phyloP scores from a whole-genome alignment of 2,113 vertebrate genomes.

The Cyanistes caeruleus region DNA sequence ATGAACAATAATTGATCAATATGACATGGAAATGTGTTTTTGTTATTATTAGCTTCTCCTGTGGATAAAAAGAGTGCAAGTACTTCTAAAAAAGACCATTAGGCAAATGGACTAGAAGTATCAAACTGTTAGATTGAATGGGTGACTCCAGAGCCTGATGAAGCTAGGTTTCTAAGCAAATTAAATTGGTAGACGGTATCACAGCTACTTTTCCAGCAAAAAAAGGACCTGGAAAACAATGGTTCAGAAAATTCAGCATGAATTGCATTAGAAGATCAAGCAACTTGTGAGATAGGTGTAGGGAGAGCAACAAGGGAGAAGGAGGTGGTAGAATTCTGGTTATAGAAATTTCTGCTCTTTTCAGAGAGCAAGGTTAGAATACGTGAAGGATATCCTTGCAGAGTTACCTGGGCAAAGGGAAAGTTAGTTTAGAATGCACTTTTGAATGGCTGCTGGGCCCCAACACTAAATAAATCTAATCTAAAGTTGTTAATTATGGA shows the following conservation, averaged over 20 bases:
- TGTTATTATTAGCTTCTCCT: background rate
- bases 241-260: background rate
- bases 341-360: background rate
- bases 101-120: background rate
- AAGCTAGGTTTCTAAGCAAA: background rate
- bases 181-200: background rate
- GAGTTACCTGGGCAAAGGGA: background rate
- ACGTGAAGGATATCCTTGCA: background rate
- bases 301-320: background rate
- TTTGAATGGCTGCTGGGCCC: background rate
- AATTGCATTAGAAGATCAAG: background rate
- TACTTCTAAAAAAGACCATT: background rate
- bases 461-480: background rate
- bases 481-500: background rate
- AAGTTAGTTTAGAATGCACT: background rate
- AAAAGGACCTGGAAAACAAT: background rate
- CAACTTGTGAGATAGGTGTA: background rate
- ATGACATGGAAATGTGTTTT: background rate
- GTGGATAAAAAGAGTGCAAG: background rate
- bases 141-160: background rate
- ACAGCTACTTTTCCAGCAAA: background rate
- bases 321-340: background rate
- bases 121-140: background rate
- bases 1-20: slow-evolving; percentile 9
- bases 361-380: background rate